Evolutionary conservation across 1,140 invertebrate genomes (phyloP).

Genomic region (Grapholita molesta): DNA sequence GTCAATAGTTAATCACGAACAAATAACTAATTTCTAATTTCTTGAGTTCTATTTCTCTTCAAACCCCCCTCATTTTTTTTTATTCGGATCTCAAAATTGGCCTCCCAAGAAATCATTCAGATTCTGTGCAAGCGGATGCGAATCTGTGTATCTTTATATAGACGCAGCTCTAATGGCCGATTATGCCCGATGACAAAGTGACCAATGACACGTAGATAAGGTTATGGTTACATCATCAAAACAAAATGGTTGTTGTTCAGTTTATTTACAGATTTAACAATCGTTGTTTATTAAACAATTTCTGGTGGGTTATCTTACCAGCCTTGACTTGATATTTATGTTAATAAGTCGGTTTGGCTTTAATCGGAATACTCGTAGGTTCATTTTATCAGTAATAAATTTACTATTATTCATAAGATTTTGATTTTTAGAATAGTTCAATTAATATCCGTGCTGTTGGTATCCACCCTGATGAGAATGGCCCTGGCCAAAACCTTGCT

Average conservation of each 20-base stretch:
- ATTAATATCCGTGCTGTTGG: constrained; percentile 34
- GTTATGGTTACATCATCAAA: not conserved
- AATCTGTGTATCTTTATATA: not conserved
- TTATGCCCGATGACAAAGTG: not conserved
- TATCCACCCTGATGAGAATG: constrained; percentile 29
- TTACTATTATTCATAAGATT: no score
- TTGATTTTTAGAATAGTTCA: no score
- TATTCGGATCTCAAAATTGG: no score
- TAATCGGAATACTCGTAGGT: no score
- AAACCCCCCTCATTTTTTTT: no score
- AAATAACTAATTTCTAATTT: no score
- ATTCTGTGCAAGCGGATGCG: not conserved
- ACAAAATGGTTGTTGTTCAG: not conserved
- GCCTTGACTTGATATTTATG: not conserved
- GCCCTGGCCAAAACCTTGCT: not conserved
- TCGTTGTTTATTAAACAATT: not conserved
- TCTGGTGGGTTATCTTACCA: not conserved
- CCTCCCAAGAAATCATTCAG: not conserved
- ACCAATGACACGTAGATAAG: not conserved
- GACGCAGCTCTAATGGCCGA: not conserved
- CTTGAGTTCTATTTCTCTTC: no score
- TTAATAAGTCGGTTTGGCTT: not conserved
- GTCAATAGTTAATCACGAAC: no score
- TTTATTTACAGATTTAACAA: not conserved
- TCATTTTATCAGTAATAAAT: no score